These are phyloP conservation scores for Lordiphosa mommai DNA, from an alignment of 1,140 invertebrate species.

Conservation along the genomic window DNA sequence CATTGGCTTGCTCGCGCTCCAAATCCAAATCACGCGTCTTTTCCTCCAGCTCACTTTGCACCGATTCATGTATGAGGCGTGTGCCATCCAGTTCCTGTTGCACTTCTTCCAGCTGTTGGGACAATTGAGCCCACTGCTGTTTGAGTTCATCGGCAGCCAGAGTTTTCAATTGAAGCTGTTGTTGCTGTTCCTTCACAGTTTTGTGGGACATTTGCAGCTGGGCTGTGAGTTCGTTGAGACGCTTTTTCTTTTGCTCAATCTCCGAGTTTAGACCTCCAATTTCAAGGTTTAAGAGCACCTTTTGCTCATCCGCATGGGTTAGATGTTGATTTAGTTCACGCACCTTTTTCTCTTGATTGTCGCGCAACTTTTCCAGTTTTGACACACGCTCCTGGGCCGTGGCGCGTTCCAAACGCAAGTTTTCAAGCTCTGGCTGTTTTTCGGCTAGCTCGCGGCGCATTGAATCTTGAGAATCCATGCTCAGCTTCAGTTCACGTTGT, in stretches of 20 bases:
- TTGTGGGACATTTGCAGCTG: slow-evolving; percentile 1
- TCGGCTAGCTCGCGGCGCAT: too few species aligned
- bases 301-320: slow-evolving; percentile 12
- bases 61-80: slow-evolving; percentile 1
- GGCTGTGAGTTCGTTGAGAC: neutral
- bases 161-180: neutral
- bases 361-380: slow-evolving; percentile 14
- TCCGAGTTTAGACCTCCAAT: slow-evolving; percentile 44
- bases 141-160: too few species aligned
- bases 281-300: slow-evolving; percentile 37
- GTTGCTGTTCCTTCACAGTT: neutral
- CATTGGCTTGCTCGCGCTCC: neutral
- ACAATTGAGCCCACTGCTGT: neutral
- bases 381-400: slow-evolving; percentile 1
- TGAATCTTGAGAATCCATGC: too few species aligned
- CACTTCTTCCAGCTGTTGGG: neutral
- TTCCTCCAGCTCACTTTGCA: slow-evolving; percentile 16
- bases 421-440: too few species aligned
- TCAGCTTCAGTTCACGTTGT: too few species aligned
- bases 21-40: slow-evolving; percentile 16
- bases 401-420: too few species aligned
- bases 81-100: slow-evolving; percentile 12
- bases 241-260: slow-evolving; percentile 11
- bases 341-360: slow-evolving; percentile 1
- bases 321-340: slow-evolving; percentile 4